These are phyloP conservation scores for Pterocles burchelli DNA, from an alignment of 2,113 vertebrate species.

Conservation along the genomic window DNA sequence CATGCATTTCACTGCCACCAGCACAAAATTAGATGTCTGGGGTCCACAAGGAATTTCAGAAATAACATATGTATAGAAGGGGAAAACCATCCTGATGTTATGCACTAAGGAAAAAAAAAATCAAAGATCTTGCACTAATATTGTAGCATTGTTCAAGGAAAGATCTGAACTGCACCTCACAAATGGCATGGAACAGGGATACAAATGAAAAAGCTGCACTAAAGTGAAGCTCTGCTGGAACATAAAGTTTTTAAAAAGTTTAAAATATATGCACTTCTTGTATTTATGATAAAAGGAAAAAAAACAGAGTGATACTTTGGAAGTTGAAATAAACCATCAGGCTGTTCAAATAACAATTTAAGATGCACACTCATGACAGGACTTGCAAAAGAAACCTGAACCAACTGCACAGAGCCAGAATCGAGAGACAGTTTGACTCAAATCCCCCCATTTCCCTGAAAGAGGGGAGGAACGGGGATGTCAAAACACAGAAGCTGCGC, in stretches of 20 bases:
- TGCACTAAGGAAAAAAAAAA: neutral
- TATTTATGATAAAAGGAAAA: neutral
- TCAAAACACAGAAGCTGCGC: neutral
- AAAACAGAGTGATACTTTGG: neutral
- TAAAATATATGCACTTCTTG: neutral
- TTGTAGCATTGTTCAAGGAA: neutral
- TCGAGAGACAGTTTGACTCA: neutral
- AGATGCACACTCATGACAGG: neutral
- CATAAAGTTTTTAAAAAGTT: slow-evolving; percentile 14
- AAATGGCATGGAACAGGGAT: neutral
- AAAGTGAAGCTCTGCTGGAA: neutral
- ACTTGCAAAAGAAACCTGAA: slow-evolving; percentile 6
- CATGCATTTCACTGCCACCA: neutral
- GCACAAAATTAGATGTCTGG: neutral
- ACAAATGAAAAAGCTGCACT: neutral
- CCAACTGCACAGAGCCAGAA: neutral
- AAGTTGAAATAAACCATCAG: neutral
- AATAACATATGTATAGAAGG: neutral
- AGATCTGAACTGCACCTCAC: neutral
- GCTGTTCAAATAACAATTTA: neutral
- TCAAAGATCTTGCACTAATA: neutral
- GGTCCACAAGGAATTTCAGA: neutral
- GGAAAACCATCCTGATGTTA: neutral
- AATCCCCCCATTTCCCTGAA: neutral
- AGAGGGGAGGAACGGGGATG: neutral